Evolutionary conservation across 2,797 vertebrate species (phyloP).

Genomic region (Lithobates pipiens): DNA sequence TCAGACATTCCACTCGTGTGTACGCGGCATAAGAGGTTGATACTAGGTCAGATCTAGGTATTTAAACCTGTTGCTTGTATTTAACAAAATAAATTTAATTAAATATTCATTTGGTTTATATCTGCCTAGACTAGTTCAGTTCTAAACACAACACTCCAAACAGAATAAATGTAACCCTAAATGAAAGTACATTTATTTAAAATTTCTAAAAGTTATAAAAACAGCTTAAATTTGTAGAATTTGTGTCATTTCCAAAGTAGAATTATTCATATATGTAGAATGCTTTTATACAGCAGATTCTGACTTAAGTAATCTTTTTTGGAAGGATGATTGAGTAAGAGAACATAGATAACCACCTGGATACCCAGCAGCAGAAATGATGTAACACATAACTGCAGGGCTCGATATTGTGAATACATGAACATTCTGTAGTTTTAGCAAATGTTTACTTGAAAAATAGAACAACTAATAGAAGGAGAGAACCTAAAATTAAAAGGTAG

Average conservation of each 20-base stretch:
- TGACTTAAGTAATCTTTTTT: conserved; percentile 38
- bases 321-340: conserved; percentile 40
- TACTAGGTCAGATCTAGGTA: too few species aligned
- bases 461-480: not conserved
- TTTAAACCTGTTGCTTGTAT: too few species aligned
- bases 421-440: conserved; percentile 13
- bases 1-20: too few species aligned
- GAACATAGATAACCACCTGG: conserved; percentile 48
- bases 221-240: too few species aligned
- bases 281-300: conserved; percentile 22
- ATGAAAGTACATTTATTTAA: too few species aligned
- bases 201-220: too few species aligned
- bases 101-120: too few species aligned
- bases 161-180: too few species aligned
- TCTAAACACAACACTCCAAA: too few species aligned
- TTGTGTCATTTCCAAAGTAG: not conserved
- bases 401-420: conserved; percentile 2
- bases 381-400: conserved; percentile 42
- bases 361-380: conserved; percentile 37
- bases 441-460: conserved; percentile 10
- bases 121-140: too few species aligned
- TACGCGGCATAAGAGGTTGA: too few species aligned
- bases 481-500: not conserved
- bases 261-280: conserved; percentile 16
- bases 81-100: too few species aligned